These are phyloP conservation scores for Pterophyllum scalare DNA, from an alignment of 2,113 vertebrate species.

Conservation along the genomic window DNA sequence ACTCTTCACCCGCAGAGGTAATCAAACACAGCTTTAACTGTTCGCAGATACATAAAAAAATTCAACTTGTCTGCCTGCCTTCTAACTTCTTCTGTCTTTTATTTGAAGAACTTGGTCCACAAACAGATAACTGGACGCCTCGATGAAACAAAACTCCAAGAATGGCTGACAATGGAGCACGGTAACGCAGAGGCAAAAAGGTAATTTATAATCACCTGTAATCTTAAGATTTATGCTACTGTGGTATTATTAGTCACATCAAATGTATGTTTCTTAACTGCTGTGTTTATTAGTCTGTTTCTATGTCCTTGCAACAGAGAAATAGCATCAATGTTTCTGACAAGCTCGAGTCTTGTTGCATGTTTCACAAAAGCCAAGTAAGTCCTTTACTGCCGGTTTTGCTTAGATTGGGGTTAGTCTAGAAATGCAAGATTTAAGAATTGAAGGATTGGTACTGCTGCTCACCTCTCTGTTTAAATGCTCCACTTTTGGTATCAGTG, in stretches of 20 bases:
- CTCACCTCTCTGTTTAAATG: not conserved
- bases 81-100: not conserved
- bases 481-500: slow-evolving; percentile 37
- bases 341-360: slow-evolving; percentile 76
- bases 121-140: slow-evolving; percentile 54
- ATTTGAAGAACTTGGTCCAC: slow-evolving; percentile 19
- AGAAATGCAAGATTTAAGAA: not conserved
- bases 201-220: slow-evolving; percentile 18
- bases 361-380: slow-evolving; percentile 74
- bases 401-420: not conserved
- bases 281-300: not conserved
- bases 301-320: slow-evolving; percentile 62
- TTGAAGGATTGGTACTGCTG: not conserved
- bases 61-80: accelerated
- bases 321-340: slow-evolving; percentile 60
- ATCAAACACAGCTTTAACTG: not conserved
- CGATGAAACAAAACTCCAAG: slow-evolving; percentile 59
- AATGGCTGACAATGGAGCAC: slow-evolving; percentile 49
- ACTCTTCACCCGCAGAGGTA: slow-evolving; percentile 57
- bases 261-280: not conserved
- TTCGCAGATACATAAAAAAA: not conserved
- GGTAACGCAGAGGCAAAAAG: slow-evolving; percentile 28
- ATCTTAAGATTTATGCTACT: not conserved
- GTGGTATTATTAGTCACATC: not conserved
- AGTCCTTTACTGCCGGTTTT: slow-evolving; percentile 8